Evolutionary conservation across 2,888 invertebrate genomes (phyloP).

Genomic region (Oligia latruncula): DNA sequence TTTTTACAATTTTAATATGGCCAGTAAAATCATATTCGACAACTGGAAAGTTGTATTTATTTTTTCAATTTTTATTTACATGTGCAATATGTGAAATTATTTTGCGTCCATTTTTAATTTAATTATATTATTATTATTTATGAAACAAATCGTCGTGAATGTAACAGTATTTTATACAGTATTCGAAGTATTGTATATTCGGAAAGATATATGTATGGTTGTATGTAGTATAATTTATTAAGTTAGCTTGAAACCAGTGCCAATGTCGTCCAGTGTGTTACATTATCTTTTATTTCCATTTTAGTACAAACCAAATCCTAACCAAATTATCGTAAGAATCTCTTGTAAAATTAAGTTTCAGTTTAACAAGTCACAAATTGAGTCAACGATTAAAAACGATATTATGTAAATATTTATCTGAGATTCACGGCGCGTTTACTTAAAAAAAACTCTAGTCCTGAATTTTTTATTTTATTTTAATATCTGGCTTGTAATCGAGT

Average conservation of each 20-base stretch:
- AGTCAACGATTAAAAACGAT: conserved; percentile 72
- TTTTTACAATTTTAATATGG: conserved; percentile 56
- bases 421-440: conserved; percentile 86
- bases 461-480: conserved; percentile 80
- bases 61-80: conserved; percentile 69
- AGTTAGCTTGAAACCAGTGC: conserved; percentile 79
- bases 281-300: conserved; percentile 68
- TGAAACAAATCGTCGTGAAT: conserved; percentile 80
- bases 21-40: conserved; percentile 62
- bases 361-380: conserved; percentile 81
- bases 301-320: conserved; percentile 81
- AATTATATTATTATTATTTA: conserved; percentile 72
- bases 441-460: conserved; percentile 86
- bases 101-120: conserved; percentile 87
- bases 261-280: conserved; percentile 79
- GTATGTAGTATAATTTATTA: conserved; percentile 74
- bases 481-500: conserved; percentile 78
- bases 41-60: conserved; percentile 40
- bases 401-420: conserved; percentile 75
- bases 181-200: conserved; percentile 78
- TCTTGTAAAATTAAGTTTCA: conserved; percentile 71
- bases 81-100: conserved; percentile 88
- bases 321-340: conserved; percentile 83
- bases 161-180: conserved; percentile 87
- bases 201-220: conserved; percentile 66